These are phyloP conservation scores for Oreochromis tanganicae DNA, from an alignment of 2,113 vertebrate species.

Conservation along the genomic window DNA sequence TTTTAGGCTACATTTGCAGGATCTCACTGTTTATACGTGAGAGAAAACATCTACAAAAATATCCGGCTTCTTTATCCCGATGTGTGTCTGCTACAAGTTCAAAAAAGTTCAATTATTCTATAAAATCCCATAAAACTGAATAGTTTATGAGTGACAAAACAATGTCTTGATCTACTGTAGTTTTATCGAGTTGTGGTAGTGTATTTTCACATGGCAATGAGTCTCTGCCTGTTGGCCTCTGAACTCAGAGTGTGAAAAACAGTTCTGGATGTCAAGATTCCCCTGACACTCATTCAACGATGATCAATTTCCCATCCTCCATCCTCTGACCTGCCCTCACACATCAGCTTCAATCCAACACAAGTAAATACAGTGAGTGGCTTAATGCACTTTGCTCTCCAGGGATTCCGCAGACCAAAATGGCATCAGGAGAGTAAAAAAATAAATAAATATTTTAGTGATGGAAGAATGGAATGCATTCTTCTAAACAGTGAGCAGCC, in stretches of 20 bases:
- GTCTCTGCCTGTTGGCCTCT: slow-evolving; percentile 40
- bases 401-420: slow-evolving; percentile 44
- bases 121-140: slow-evolving; percentile 16
- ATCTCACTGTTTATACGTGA: background rate
- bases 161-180: slow-evolving; percentile 21
- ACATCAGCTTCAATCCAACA: slow-evolving; percentile 59
- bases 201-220: slow-evolving; percentile 28
- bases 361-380: slow-evolving; percentile 65
- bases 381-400: slow-evolving; percentile 65
- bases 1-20: background rate
- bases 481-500: slow-evolving; percentile 9
- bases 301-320: slow-evolving; percentile 68
- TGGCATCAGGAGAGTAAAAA: slow-evolving; percentile 41
- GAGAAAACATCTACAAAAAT: background rate
- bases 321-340: slow-evolving; percentile 44
- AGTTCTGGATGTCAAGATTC: slow-evolving; percentile 53
- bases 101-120: slow-evolving; percentile 13
- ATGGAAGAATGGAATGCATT: slow-evolving; percentile 21
- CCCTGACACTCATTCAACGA: slow-evolving; percentile 59
- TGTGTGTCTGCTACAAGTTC: background rate
- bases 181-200: background rate
- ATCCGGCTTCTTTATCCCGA: background rate
- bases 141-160: background rate
- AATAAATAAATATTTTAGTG: slow-evolving; percentile 50
- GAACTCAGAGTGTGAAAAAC: slow-evolving; percentile 53